Base-by-base conservation (phyloP, 2,797 vertebrate species). In the Euthynnus affinis region DNA sequence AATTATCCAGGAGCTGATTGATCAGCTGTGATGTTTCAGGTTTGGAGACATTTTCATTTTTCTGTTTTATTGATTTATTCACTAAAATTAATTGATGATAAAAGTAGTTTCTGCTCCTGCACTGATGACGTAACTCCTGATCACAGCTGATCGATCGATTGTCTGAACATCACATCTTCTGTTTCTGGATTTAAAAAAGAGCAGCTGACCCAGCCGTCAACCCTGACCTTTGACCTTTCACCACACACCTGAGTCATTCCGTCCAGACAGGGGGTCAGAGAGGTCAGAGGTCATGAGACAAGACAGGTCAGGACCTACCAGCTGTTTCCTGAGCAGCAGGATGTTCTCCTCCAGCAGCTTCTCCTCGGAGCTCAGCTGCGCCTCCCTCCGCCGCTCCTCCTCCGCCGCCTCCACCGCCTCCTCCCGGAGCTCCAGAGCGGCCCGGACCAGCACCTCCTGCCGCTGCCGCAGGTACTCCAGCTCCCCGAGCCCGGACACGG, bases 331-430 rank as follows among this genome's bases (percentile, higher is more conserved):
- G 64, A 98, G 93, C 77, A 98, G 94, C 66, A 97, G 90, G 88
- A 97, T 96, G 89, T 97, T 97, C 87, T 98, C 96, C 93, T 97
- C 96, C 91, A 97, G 84, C 90, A 96, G 94, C 90, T 96, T 96
- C 92, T 97, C 97, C 93, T 97, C 96, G 60, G 95, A 91, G 86
- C 94, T 96, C 66, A 37, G 70, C 75, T 88, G 92, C 49, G 63
- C 87, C 80, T 90, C 89, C 78, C 88, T 80, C 29, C 22, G 62
- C 72, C 18, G 61, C 18, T 74, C 78, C 86, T 95, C 23, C 34
- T 62, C 20, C 23, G 34, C 55, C 86, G 34, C 55, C 86, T 97
- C 96, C 93, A 96, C 96, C 90, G 94, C 44, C 40, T 62, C 90
- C 95, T 95, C 58, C 6, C 68, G 70, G 22, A 73, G 52, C 44